Evolutionary conservation across 1,140 invertebrate genomes (phyloP), one percentile per base, ranked within the genome.

Genomic region (Popillia japonica): DNA sequence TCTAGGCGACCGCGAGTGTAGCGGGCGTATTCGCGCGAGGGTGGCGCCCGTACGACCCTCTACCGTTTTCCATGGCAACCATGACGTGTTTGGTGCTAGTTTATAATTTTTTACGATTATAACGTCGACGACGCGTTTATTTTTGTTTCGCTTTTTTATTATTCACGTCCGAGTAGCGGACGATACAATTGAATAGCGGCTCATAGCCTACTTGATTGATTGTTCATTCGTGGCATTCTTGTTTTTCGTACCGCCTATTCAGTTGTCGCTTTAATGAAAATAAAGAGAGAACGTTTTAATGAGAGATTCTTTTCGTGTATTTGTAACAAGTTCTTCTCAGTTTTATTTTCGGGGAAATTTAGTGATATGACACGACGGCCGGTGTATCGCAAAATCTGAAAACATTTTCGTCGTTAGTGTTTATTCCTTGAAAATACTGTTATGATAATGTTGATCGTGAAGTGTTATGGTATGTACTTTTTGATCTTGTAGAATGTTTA

Each of bases 391-490:
- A 55, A 55, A 20, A n/a, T 7, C 14, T 55, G 48, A 55, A 55
- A 17, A 55, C 6, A 55, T 55, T 55, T n/a, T 68, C 10, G 8
- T 14, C 27, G 7, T 68, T 68, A 22, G 61, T 23, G 61, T 17
- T 2, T 7, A 68, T 6, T 55, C 17, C 17, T 55, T 17, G n/a
- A n/a, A 14, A 14, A 55, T 55, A 55, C 14, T 27, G 27, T 34
- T 34, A 34, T 34, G 8, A 17, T 68, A 68, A 68, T 68, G 61
- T 68, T 22, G 61, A 17, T 22, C 22, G 7, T 34, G 11, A 68
- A 11, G 6, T 68, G 27, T 68, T 68, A 68, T 68, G 61, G 61
- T 68, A 68, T 68, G 61, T 68, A 68, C 22, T 68, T 61, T 61
- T 22, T 9, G 27, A 68, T 68, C 8, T 68, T 68, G 7, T 6